Percentiles rank a stretch among this genome's conserved stretches.
Evolutionary conservation across 2,888 invertebrate species (phyloP).

Genomic region (Andrena bucephala): DNA sequence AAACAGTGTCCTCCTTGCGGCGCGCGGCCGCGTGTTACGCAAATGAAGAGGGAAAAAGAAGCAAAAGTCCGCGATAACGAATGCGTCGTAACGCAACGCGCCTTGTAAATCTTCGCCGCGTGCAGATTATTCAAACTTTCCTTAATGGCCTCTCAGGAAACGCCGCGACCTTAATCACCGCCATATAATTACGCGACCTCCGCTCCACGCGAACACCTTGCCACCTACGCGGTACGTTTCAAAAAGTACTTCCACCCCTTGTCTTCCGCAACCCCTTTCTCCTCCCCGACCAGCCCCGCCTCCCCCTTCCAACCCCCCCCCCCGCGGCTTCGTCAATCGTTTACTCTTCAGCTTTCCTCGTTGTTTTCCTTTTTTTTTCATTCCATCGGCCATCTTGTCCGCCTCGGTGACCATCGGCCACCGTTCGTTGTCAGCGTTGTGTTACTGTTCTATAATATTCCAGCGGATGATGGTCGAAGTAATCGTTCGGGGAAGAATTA

Average conservation of each 20-base stretch:
- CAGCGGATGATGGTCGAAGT: not conserved
- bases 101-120: conserved; percentile 47
- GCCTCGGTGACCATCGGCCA: not conserved
- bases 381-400: not conserved
- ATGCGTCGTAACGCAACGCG: conserved; percentile 46
- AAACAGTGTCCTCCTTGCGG: not conserved
- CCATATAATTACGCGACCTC: conserved; percentile 60
- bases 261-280: not conserved
- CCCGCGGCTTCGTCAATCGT: conserved; percentile 8
- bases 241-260: conserved; percentile 39
- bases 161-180: conserved; percentile 63
- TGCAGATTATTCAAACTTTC: conserved; percentile 63
- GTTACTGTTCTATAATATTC: too few species aligned
- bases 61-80: conserved; percentile 60
- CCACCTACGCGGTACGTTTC: conserved; percentile 35
- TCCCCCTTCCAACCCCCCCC: not conserved
- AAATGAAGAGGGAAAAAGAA: conserved; percentile 16
- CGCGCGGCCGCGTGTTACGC: not conserved
- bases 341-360: conserved; percentile 32
- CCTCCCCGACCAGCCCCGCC: not conserved
- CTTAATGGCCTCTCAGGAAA: conserved; percentile 61
- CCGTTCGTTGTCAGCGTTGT: not conserved
- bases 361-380: conserved; percentile 3
- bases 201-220: conserved; percentile 36
- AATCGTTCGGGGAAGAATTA: not conserved